Percentiles rank a stretch among this genome's conserved stretches.
phyloP scores from a whole-genome alignment of 2,113 vertebrate species.

The Oreochromis tanganicae region DNA sequence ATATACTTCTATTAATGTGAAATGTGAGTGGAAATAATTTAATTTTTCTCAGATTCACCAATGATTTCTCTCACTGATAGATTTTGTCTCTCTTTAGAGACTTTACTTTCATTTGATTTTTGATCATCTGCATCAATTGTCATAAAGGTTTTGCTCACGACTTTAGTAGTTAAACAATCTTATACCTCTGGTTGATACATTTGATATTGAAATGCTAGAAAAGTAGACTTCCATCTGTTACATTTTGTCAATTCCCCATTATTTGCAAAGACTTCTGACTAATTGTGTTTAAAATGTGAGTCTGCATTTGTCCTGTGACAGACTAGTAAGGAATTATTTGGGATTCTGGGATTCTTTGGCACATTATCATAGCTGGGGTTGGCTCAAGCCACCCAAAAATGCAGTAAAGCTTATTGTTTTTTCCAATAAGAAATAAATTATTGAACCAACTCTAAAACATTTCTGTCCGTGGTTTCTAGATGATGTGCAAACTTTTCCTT shows the following conservation, averaged over 20 bases:
- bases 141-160: background rate
- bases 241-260: background rate
- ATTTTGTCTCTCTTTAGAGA: background rate
- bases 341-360: background rate
- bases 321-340: no score
- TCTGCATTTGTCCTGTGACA: background rate
- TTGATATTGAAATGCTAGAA: no score
- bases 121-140: background rate
- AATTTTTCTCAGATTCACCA: background rate
- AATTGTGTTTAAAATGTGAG: background rate
- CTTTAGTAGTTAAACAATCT: accelerated
- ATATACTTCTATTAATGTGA: background rate
- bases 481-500: background rate
- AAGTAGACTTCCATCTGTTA: background rate
- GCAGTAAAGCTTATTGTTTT: background rate
- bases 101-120: background rate
- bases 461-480: background rate
- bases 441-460: background rate
- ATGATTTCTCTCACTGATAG: background rate
- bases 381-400: background rate
- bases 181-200: background rate
- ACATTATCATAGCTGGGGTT: accelerated
- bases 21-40: background rate
- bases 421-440: background rate
- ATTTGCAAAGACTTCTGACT: background rate